phyloP scores from a whole-genome alignment of 2,797 vertebrate species.

The Propithecus deckenii region DNA sequence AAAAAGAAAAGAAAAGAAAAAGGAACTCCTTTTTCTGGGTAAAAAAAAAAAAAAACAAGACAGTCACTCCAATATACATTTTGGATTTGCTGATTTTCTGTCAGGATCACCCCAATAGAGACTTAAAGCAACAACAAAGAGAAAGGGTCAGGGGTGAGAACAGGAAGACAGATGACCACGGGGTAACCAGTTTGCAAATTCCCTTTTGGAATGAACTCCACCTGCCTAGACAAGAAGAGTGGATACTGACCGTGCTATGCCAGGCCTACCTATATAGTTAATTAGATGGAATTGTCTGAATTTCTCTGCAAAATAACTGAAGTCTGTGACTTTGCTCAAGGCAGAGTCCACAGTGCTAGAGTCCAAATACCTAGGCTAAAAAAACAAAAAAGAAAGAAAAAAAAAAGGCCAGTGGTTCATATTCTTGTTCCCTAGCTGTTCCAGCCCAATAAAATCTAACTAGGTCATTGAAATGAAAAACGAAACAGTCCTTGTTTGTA shows the following conservation, averaged over 20 bases:
- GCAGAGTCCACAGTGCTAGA: neutral
- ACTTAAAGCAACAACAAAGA: neutral
- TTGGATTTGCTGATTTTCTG: neutral
- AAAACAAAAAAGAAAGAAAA: neutral
- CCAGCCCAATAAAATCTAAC: neutral
- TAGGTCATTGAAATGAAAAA: neutral
- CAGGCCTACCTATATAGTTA: neutral
- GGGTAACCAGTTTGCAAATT: neutral
- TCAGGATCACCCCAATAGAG: neutral
- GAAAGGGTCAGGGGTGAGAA: neutral
- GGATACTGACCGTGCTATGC: accelerated
- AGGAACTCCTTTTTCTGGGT: neutral
- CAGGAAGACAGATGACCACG: neutral
- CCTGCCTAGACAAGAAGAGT: neutral
- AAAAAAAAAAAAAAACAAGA: neutral
- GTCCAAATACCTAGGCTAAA: neutral
- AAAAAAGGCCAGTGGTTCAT: neutral
- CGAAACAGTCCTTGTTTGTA: neutral
- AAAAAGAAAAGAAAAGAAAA: neutral
- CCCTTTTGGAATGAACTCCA: neutral
- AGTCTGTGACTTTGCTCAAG: neutral
- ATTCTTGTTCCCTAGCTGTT: neutral
- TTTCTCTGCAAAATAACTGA: slow-evolving; percentile 7
- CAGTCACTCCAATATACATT: neutral
- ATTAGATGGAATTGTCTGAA: neutral